phyloP scores from a whole-genome alignment of 2,888 invertebrate species.

The Clepsis dumicolana region DNA sequence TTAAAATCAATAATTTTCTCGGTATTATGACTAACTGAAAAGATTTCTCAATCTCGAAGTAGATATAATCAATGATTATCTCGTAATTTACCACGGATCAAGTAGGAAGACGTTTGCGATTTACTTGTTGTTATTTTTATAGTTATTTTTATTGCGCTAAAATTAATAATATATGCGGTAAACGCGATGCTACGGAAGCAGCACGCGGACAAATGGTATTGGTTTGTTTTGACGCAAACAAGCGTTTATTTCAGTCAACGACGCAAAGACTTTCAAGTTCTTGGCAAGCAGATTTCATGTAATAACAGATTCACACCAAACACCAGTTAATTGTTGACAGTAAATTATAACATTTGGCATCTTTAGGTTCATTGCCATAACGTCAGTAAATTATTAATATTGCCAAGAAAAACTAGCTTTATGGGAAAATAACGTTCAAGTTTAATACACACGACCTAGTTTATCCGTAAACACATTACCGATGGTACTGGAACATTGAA shows the following conservation, averaged over 20 bases:
- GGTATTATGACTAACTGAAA: background rate
- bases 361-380: slow-evolving; percentile 27
- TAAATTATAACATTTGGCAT: slow-evolving; percentile 9
- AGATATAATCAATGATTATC: background rate
- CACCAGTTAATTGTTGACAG: slow-evolving; percentile 2
- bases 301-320: slow-evolving; percentile 8
- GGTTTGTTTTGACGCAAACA: slow-evolving; percentile 44
- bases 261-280: slow-evolving; percentile 39
- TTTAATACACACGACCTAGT: slow-evolving; percentile 25
- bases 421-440: slow-evolving; percentile 24
- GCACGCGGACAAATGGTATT: slow-evolving; percentile 22
- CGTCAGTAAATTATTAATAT: slow-evolving; percentile 22
- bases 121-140: background rate
- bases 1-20: background rate
- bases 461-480: slow-evolving; percentile 30
- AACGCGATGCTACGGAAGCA: slow-evolving; percentile 7
- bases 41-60: background rate
- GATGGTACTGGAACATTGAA: slow-evolving; percentile 26
- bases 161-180: background rate
- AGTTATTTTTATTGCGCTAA: background rate
- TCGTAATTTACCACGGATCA: background rate
- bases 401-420: slow-evolving; percentile 19
- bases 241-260: slow-evolving; percentile 44
- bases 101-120: background rate
- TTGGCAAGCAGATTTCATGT: slow-evolving; percentile 35